A percentile compares a stretch with the other conserved stretches of the same genome.
Conservation (phyloP, 2,797 vertebrate species). For the Pseudomugil tenellus region DNA sequence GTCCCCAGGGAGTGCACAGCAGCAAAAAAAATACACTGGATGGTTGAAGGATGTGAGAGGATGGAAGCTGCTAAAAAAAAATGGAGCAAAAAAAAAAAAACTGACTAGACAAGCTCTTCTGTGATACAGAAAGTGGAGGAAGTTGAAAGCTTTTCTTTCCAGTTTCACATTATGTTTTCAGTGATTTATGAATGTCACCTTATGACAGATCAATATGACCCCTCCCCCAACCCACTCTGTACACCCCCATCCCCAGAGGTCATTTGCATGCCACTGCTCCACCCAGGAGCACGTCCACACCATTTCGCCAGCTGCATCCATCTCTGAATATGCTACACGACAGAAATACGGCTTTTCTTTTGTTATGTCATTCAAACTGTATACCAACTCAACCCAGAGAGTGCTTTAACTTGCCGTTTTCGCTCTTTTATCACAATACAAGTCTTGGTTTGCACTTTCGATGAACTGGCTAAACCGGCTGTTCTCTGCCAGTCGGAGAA, state of each 20-base stretch:
- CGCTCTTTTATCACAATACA: not conserved
- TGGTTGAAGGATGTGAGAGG: slow-evolving; percentile 57
- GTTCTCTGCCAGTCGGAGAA: not conserved
- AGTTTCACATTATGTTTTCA: slow-evolving; percentile 18
- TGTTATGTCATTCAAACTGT: slow-evolving; percentile 16
- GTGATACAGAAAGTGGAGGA: slow-evolving; percentile 5
- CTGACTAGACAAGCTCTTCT: slow-evolving; percentile 21
- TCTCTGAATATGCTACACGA: slow-evolving; percentile 76
- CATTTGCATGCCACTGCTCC: slow-evolving; percentile 49
- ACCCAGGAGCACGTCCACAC: slow-evolving; percentile 37
- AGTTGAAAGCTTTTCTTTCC: not conserved
- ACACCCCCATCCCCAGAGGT: slow-evolving; percentile 40
- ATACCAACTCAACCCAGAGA: not conserved
- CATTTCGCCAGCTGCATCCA: slow-evolving; percentile 63
- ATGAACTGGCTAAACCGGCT: not conserved
- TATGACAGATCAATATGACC: slow-evolving; percentile 4
- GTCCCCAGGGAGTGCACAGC: slow-evolving; percentile 66
- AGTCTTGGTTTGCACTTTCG: not conserved
- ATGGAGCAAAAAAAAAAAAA: slow-evolving; percentile 21
- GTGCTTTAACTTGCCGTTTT: too few species aligned
- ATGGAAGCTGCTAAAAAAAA: slow-evolving; percentile 41
- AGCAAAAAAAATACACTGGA: slow-evolving; percentile 61
- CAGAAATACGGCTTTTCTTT: slow-evolving; percentile 53
- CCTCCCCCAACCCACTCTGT: slow-evolving; percentile 2
- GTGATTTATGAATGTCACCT: slow-evolving; percentile 14